Evolutionary conservation across 2,113 vertebrate genomes (phyloP).

Genomic region (Pelecanus crispus): DNA sequence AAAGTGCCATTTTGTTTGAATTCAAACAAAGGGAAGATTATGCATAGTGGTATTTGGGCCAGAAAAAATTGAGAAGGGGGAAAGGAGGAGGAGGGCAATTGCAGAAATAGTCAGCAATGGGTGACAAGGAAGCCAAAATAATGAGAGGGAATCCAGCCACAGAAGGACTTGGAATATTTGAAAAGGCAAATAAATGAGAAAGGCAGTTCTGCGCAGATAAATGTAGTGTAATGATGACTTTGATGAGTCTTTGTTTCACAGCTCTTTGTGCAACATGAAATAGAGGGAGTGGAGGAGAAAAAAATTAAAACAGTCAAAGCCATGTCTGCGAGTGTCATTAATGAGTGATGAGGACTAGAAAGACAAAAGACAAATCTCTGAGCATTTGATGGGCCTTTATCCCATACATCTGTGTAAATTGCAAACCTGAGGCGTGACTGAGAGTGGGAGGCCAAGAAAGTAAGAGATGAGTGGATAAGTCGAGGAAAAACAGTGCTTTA

Average conservation of each 20-base stretch:
- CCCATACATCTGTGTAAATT: constrained; percentile 36
- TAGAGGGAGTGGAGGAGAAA: constrained; percentile 18
- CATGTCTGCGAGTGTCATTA: constrained; percentile 46
- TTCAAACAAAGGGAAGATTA: constrained; percentile 26
- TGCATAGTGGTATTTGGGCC: background rate
- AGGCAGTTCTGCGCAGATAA: constrained; percentile 50
- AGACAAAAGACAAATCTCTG: constrained; percentile 60
- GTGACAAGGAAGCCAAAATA: constrained; percentile 18
- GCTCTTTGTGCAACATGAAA: constrained; percentile 59
- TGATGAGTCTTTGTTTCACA: constrained; percentile 67
- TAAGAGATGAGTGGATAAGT: background rate
- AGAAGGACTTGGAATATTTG: constrained; percentile 4
- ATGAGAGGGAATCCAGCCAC: constrained; percentile 1
- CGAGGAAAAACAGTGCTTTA: background rate
- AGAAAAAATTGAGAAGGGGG: background rate
- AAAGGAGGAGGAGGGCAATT: background rate
- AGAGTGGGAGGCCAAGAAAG: background rate
- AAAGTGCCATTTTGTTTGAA: constrained; percentile 34
- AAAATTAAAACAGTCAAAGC: constrained; percentile 49
- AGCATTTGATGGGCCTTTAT: constrained; percentile 47
- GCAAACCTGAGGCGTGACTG: constrained; percentile 28
- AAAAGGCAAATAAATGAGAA: constrained; percentile 61
- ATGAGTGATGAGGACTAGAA: constrained; percentile 61
- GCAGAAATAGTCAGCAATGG: background rate
- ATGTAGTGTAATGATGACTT: constrained; percentile 64